Conservation (phyloP, 2,888 invertebrate genomes). For the Listrodromus nycthemerus region DNA sequence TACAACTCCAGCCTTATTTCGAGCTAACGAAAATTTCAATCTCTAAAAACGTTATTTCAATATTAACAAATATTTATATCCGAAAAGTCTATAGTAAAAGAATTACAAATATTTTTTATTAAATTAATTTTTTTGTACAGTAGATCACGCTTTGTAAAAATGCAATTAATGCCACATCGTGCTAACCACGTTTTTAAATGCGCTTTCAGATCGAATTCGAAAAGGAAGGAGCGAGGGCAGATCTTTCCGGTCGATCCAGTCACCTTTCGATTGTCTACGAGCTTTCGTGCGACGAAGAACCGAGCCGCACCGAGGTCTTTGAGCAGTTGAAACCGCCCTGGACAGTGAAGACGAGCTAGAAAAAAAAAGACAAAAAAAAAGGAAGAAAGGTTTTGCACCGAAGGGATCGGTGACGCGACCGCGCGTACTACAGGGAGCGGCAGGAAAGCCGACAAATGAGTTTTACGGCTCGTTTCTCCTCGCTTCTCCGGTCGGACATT, state of each 20-base stretch:
- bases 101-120: too few species aligned
- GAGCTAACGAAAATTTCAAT: too few species aligned
- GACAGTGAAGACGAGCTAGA: neutral
- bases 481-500: slow-evolving; percentile 46
- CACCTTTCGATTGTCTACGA: slow-evolving; percentile 46
- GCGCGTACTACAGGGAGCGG: slow-evolving; percentile 66
- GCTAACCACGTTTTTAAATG: neutral
- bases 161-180: neutral
- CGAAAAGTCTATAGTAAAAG: too few species aligned
- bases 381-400: slow-evolving; percentile 54
- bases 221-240: neutral
- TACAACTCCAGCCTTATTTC: too few species aligned
- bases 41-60: too few species aligned
- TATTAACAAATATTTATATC: too few species aligned
- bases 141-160: neutral
- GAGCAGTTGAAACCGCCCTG: slow-evolving; percentile 33
- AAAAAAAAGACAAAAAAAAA: neutral
- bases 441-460: slow-evolving; percentile 74
- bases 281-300: slow-evolving; percentile 55
- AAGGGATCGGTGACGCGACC: slow-evolving; percentile 38
- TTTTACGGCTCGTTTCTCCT: slow-evolving; percentile 77
- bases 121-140: neutral
- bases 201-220: neutral
- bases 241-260: slow-evolving; percentile 13
- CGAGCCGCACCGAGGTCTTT: slow-evolving; percentile 18